Conservation (phyloP, 2,888 invertebrate species). For the Phortica magna region DNA sequence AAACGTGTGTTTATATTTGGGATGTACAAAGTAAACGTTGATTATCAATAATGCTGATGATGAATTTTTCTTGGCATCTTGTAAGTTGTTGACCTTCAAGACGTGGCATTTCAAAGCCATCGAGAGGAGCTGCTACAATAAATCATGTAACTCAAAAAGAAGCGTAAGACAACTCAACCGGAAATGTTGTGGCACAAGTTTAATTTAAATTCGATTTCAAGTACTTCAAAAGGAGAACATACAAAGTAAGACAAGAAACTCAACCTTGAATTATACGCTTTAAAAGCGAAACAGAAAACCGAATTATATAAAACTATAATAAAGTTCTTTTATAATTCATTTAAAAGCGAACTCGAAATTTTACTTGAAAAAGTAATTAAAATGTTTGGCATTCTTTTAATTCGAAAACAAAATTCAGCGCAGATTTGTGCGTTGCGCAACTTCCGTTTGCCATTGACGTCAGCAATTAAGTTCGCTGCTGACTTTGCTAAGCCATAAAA, state of each 20-base stretch:
- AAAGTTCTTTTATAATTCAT: not conserved
- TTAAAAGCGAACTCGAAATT: not conserved
- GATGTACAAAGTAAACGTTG: no score
- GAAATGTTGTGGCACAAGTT: conserved; percentile 4
- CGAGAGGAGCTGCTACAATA: not conserved
- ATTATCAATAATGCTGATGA: no score
- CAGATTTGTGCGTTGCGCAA: not conserved
- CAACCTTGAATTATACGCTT: conserved; percentile 18
- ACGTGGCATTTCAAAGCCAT: not conserved
- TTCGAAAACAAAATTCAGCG: conserved; percentile 48
- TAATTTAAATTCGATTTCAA: conserved; percentile 19
- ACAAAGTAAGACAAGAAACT: conserved; percentile 15
- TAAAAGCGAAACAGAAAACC: conserved; percentile 32
- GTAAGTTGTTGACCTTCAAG: conserved; percentile 3
- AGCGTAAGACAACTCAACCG: not conserved
- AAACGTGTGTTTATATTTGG: no score
- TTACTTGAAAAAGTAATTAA: conserved; percentile 51
- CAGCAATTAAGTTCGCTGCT: not conserved
- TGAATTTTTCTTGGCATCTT: not conserved
- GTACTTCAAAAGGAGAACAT: not conserved
- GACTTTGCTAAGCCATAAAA: not conserved
- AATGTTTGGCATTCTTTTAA: conserved; percentile 52
- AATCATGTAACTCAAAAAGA: not conserved
- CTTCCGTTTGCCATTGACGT: conserved; percentile 27
- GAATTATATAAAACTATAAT: conserved; percentile 21